Evolutionary conservation across 2,113 vertebrate genomes (phyloP), one percentile per base, ranked within the genome.

Genomic region (Perognathus longimembris): DNA sequence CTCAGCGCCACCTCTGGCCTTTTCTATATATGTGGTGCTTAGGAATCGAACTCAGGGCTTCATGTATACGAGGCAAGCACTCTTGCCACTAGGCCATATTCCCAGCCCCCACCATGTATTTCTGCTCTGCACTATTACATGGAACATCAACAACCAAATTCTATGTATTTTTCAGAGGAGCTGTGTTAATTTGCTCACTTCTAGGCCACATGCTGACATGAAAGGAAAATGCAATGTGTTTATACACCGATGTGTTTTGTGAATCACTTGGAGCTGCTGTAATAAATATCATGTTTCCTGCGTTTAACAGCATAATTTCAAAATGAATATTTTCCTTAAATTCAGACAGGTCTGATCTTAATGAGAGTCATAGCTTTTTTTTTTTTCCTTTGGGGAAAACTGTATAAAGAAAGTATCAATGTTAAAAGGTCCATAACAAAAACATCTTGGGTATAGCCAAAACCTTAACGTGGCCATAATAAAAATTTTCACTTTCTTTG

Each of bases 401-500:
- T 57, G 10, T 77, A 34, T 83, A 40, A 94, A 73, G n/a, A 86
- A 75, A 89, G 28, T 22, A 30, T 26, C 1, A 5, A 22, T 9
- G 3, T 85, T 85, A 81, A 94, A 77, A 14, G 22, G 54, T 67
- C 15, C 7, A 38, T 85, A 75, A 89, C 15, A 77, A 40, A 93
- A 70, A 10, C 87, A 36, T 71, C 54, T 54, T 81, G 36, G 22
- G 32, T 85, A 9, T 91, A 74, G 82, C 20, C 10, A 75, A 79
- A 7, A 17, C 18, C 8, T 70, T 91, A 57, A 79, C 26, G 92
- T 82, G 7, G 11, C 78, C 18, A 95, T 21, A 75, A 38, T 15
- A 94, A 92, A 93, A 38, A 14, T 3, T 21, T 95, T 36, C 81
- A 0, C 95, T 86, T 97, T 94, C 83, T 28, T 95, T 92, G 7